Percentiles rank a stretch among this genome's conserved stretches.
Conservation (phyloP, 2,113 vertebrate genomes). For the Serilophus lunatus region DNA sequence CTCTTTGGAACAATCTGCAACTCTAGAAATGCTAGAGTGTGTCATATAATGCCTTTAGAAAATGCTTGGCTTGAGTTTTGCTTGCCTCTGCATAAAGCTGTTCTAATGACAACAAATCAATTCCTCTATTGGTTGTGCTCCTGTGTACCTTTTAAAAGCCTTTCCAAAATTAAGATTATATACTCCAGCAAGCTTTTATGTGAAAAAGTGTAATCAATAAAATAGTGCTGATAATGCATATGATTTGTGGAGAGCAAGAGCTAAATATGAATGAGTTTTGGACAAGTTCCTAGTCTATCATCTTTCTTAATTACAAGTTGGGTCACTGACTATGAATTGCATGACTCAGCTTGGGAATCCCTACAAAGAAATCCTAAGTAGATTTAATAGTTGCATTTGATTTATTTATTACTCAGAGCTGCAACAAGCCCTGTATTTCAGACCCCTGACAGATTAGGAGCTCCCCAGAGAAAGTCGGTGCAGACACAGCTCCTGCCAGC, state of each 20-base stretch:
- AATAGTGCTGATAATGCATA: neutral
- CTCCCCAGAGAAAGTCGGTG: neutral
- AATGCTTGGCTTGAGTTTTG: neutral
- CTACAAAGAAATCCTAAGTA: neutral
- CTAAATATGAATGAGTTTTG: slow-evolving; percentile 17
- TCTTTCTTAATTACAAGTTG: slow-evolving; percentile 3
- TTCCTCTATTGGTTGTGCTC: neutral
- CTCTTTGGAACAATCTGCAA: neutral
- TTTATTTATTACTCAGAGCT: neutral
- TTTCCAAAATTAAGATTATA: slow-evolving; percentile 8
- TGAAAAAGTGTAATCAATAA: slow-evolving; percentile 10
- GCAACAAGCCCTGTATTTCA: neutral
- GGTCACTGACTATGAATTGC: neutral
- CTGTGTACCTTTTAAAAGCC: slow-evolving; percentile 2
- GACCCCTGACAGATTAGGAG: neutral
- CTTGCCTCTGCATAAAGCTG: neutral
- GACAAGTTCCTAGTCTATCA: slow-evolving; percentile 26
- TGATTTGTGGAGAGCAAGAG: neutral
- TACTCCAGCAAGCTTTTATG: slow-evolving; percentile 4
- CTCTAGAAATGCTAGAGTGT: neutral
- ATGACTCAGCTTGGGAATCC: slow-evolving; percentile 13
- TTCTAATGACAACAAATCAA: slow-evolving; percentile 1
- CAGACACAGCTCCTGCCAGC: neutral
- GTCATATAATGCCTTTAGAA: neutral
- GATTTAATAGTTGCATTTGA: neutral